Evolutionary conservation across 2,888 invertebrate species (phyloP), one percentile per base, ranked within the genome.

Genomic region (Plagodis pulveraria): DNA sequence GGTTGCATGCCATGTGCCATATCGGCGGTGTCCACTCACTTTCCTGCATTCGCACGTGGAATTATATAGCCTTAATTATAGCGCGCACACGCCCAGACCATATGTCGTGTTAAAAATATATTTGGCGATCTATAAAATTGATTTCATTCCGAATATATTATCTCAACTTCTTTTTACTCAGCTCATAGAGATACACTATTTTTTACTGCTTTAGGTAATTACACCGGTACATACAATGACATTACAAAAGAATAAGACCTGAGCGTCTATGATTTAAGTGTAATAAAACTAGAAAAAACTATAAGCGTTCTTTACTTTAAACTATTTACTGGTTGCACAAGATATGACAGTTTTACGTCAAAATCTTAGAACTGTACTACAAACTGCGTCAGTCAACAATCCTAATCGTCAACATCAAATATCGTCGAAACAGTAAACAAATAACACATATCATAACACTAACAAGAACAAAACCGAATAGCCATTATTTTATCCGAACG

Each of bases 1-100:
- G 57, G 70, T 74, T 72, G 76, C 81, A 76, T 82, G 83, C 81
- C 80, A 78, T 77, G 77, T 80, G 80, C 86, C 84, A 85, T 86
- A 87, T 86, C 78, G 80, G 82, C 81, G 76, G 76, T 71, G 76
- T 74, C 86, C 84, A 85, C 83, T 89, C 85, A 85, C 88, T 89
- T 86, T 87, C 86, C 80, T 83, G 77, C 80, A 84, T 71, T 73
- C 74, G 80, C 85, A 81, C 78, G 77, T 75, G 69, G 81, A 77
- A 82, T 83, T 69, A 75, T 82, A 83, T 82, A 78, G 80, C 81
- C 79, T 84, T 84, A 80, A 84, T 85, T 84, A 83, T 61, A 11
- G 11, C 11, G 36, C 44, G 36, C 36, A 35, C 36, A 7, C 34
- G 40, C 53, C 45, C 52, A 38, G 42, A 22, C 42, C 42, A 9